A percentile compares a stretch with the other conserved stretches of the same genome.
These are phyloP conservation scores for Hermetia illucens DNA, from an alignment of 1,140 invertebrate species.

Conservation along the genomic window DNA sequence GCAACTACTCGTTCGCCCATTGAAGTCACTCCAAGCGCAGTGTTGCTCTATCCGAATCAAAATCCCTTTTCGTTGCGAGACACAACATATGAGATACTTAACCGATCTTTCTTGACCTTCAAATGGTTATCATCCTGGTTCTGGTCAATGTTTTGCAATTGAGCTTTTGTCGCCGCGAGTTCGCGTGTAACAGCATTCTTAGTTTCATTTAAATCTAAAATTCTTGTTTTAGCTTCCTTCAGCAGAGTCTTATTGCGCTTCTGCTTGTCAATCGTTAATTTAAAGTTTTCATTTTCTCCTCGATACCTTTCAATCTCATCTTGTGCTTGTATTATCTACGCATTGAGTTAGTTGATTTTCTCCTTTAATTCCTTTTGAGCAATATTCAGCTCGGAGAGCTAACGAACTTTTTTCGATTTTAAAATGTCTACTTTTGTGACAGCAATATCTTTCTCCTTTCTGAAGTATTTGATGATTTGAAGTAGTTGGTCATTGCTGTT, in stretches of 20 bases:
- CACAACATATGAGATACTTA: no score
- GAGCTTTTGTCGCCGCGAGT: constrained; percentile 41
- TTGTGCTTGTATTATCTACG: constrained; percentile 38
- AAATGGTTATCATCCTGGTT: constrained; percentile 20
- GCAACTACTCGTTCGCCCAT: no score
- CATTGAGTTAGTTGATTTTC: constrained; percentile 45
- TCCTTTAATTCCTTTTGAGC: constrained; percentile 43
- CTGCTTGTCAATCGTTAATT: constrained; percentile 48
- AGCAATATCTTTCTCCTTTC: constrained; percentile 80
- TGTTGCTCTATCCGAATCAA: no score
- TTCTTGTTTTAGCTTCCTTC: constrained; percentile 54
- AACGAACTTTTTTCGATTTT: constrained; percentile 60
- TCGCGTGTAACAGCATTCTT: constrained; percentile 45
- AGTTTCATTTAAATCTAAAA: constrained; percentile 49
- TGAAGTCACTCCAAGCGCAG: no score
- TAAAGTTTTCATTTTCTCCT: constrained; percentile 54
- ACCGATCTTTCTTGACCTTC: constrained; percentile 50
- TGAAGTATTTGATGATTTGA: constrained; percentile 74
- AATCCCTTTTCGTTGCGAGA: no score
- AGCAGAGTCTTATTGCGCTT: constrained; percentile 57
- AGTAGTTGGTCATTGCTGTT: constrained; percentile 67
- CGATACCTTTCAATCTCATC: constrained; percentile 49
- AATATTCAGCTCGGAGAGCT: constrained; percentile 57
- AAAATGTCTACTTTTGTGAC: constrained; percentile 72
- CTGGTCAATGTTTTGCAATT: no score